phyloP scores from a whole-genome alignment of 2,888 invertebrate genomes.

The Synanthedon tipuliformis region DNA sequence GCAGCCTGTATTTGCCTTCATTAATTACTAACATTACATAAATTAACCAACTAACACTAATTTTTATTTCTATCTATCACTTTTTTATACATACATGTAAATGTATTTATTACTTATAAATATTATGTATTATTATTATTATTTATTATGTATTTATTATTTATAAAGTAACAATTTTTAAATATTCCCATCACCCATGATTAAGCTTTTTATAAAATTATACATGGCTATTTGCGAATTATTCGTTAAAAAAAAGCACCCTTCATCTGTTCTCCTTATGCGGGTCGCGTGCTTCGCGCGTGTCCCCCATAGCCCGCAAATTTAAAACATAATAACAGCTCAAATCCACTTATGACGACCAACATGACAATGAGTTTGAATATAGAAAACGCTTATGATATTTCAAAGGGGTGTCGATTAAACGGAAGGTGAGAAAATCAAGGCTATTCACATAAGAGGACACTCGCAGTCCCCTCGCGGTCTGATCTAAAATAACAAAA shows the following conservation, averaged over 20 bases:
- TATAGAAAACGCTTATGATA: slow-evolving; percentile 11
- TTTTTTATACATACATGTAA: no score
- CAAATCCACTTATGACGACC: slow-evolving; percentile 34
- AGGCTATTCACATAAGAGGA: slow-evolving; percentile 15
- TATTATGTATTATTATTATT: no score
- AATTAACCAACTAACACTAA: no score
- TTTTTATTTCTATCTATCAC: no score
- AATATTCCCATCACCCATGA: no score
- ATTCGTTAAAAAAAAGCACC: slow-evolving; percentile 28
- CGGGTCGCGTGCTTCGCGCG: slow-evolving; percentile 63
- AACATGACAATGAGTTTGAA: slow-evolving; percentile 33
- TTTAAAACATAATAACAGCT: slow-evolving; percentile 44
- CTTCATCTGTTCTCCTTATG: slow-evolving; percentile 28
- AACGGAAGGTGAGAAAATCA: slow-evolving; percentile 19
- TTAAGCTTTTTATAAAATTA: no score
- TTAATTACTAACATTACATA: no score
- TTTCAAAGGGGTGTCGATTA: slow-evolving; percentile 32
- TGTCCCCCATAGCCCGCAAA: slow-evolving; percentile 61
- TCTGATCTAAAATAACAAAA: slow-evolving; percentile 27
- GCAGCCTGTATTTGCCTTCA: no score
- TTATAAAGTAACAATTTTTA: no score
- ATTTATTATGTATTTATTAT: no score
- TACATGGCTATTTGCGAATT: slow-evolving; percentile 33
- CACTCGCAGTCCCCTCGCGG: not conserved
- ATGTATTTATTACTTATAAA: no score